Conservation (phyloP, 2,888 invertebrate genomes). For the Eumacrocentrus americanus region DNA sequence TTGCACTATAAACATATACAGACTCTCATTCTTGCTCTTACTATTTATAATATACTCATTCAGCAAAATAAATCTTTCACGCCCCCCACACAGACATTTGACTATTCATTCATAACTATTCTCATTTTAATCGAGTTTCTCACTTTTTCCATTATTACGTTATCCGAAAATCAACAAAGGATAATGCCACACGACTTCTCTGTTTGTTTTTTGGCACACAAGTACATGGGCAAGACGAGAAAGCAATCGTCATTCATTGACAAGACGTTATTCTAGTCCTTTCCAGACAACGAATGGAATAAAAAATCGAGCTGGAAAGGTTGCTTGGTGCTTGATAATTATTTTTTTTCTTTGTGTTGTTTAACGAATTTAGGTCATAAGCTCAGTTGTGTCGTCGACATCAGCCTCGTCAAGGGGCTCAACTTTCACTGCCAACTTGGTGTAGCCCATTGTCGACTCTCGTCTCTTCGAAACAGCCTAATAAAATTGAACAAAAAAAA, state of each 20-base stretch:
- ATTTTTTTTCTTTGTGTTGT: no score
- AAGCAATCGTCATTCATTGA: no score
- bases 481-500: no score
- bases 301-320: not conserved
- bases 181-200: not conserved
- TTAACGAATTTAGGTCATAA: slow-evolving; percentile 52
- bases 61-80: not conserved
- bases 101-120: no score
- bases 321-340: not conserved
- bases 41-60: slow-evolving; percentile 13
- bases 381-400: slow-evolving; percentile 54
- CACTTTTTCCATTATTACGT: not conserved
- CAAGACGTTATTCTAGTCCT: not conserved
- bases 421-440: slow-evolving; percentile 53
- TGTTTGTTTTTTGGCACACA: no score
- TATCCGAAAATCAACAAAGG: not conserved
- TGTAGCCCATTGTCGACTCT: slow-evolving; percentile 55
- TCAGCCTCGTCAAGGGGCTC: slow-evolving; percentile 57
- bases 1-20: slow-evolving; percentile 19
- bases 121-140: not conserved
- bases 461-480: slow-evolving; percentile 54
- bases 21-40: slow-evolving; percentile 16
- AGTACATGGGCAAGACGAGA: no score
- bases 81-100: no score
- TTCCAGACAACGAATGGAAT: not conserved